phyloP scores from a whole-genome alignment of 2,888 invertebrate genomes.

The Acleris cristana region DNA sequence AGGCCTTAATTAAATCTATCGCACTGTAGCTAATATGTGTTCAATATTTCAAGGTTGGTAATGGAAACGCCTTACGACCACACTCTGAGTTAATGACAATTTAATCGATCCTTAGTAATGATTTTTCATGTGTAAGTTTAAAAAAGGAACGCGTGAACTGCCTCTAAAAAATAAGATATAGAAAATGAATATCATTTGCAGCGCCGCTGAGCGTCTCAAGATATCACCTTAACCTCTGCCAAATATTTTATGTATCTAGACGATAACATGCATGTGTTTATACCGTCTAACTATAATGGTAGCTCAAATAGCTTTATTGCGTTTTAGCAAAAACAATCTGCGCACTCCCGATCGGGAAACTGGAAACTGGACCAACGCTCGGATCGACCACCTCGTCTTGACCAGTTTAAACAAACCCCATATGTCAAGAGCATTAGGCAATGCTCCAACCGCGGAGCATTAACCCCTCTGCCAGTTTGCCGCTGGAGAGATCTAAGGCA shows the following conservation, averaged over 20 bases:
- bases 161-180: too few relatives aligned
- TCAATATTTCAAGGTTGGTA: too few relatives aligned
- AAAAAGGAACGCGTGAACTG: too few relatives aligned
- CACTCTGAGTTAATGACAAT: too few relatives aligned
- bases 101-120: too few relatives aligned
- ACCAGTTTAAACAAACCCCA: slow-evolving; percentile 47
- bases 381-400: slow-evolving; percentile 27
- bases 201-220: too few relatives aligned
- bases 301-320: slow-evolving; percentile 1
- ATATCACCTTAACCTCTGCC: not conserved
- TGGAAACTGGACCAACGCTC: slow-evolving; percentile 24
- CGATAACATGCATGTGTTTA: not conserved
- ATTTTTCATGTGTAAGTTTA: too few relatives aligned
- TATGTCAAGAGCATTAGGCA: slow-evolving; percentile 69
- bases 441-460: slow-evolving; percentile 60
- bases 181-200: too few relatives aligned
- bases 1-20: too few relatives aligned
- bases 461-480: slow-evolving; percentile 57
- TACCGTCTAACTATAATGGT: not conserved
- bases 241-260: not conserved
- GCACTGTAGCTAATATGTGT: too few relatives aligned
- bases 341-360: slow-evolving; percentile 6
- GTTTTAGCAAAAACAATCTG: slow-evolving; percentile 11
- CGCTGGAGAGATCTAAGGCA: slow-evolving; percentile 54
- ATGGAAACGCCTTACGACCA: too few relatives aligned